Percentiles rank a stretch among this genome's conserved stretches.
phyloP scores from a whole-genome alignment of 2,797 vertebrate species.

The Mastacembelus armatus region DNA sequence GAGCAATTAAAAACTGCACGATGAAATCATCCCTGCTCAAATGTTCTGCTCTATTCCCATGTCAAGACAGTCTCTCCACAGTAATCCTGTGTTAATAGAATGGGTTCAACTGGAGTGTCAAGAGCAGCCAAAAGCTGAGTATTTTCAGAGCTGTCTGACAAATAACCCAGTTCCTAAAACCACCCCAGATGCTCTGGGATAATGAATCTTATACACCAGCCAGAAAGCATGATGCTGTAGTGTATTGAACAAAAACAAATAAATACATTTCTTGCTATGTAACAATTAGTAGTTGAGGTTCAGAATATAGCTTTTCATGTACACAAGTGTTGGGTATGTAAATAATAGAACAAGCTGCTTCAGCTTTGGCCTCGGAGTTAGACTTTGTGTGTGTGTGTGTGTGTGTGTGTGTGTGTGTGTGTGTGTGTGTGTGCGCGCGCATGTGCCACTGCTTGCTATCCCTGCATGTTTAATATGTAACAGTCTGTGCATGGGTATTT shows the following conservation, averaged over 20 bases:
- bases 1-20: slow-evolving; percentile 87
- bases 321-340: slow-evolving; percentile 84
- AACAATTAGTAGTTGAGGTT: slow-evolving; percentile 91
- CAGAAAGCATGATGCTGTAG: slow-evolving; percentile 60
- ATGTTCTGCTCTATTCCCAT: slow-evolving; percentile 86
- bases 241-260: slow-evolving; percentile 61
- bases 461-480: no score
- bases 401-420: no score
- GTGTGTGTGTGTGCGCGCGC: no score
- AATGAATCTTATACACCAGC: slow-evolving; percentile 86
- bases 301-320: slow-evolving; percentile 83
- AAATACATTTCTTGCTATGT: slow-evolving; percentile 81
- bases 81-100: slow-evolving; percentile 90
- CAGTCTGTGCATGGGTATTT: no score
- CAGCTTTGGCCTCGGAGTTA: slow-evolving; percentile 77
- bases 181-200: slow-evolving; percentile 89
- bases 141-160: slow-evolving; percentile 90
- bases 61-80: slow-evolving; percentile 81
- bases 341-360: slow-evolving; percentile 78
- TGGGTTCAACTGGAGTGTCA: slow-evolving; percentile 94
- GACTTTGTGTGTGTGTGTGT: slow-evolving; percentile 40
- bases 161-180: slow-evolving; percentile 89
- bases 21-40: slow-evolving; percentile 85
- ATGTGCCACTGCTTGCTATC: no score
- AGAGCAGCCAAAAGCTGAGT: slow-evolving; percentile 89